Evolutionary conservation across 2,797 vertebrate species (phyloP).

Genomic region (Trachurus trachurus): DNA sequence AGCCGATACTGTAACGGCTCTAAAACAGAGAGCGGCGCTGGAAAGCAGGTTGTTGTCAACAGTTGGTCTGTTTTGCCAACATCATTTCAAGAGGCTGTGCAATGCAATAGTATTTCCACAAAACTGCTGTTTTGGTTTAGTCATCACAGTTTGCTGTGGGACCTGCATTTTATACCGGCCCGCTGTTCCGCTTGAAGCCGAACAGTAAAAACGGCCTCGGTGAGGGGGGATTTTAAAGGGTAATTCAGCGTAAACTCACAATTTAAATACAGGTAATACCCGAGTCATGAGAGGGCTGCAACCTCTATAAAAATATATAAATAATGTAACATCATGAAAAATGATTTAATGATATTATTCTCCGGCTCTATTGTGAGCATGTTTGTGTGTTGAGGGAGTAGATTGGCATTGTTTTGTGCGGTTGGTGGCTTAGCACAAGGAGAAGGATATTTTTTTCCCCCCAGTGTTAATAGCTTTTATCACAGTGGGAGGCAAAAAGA

Average conservation of each 20-base stretch:
- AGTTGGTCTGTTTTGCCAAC: constrained; percentile 71
- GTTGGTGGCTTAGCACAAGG: constrained; percentile 62
- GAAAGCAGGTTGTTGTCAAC: constrained; percentile 38
- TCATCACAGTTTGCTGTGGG: constrained; percentile 34
- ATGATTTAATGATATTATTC: too few species aligned
- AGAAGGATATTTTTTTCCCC: constrained; percentile 58
- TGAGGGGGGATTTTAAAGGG: constrained; percentile 36
- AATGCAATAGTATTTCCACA: constrained; percentile 36
- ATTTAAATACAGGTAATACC: background rate
- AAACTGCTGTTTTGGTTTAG: constrained; percentile 49
- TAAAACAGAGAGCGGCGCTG: constrained; percentile 29
- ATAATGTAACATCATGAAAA: too few species aligned
- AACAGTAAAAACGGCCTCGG: background rate
- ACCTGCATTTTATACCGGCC: constrained; percentile 28
- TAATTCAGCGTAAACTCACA: constrained; percentile 22
- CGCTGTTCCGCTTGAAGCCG: constrained; percentile 19
- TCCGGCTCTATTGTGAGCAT: constrained; percentile 1
- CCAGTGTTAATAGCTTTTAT: constrained; percentile 75
- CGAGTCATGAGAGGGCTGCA: background rate
- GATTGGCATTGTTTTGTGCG: constrained; percentile 45
- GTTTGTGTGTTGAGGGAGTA: constrained; percentile 35
- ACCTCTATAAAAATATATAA: too few species aligned
- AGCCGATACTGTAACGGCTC: constrained; percentile 53
- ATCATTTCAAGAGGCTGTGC: constrained; percentile 47
- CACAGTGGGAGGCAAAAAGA: constrained; percentile 73